These are phyloP conservation scores for Entomyzon cyanotis DNA, from an alignment of 2,113 vertebrate species.

Conservation along the genomic window DNA sequence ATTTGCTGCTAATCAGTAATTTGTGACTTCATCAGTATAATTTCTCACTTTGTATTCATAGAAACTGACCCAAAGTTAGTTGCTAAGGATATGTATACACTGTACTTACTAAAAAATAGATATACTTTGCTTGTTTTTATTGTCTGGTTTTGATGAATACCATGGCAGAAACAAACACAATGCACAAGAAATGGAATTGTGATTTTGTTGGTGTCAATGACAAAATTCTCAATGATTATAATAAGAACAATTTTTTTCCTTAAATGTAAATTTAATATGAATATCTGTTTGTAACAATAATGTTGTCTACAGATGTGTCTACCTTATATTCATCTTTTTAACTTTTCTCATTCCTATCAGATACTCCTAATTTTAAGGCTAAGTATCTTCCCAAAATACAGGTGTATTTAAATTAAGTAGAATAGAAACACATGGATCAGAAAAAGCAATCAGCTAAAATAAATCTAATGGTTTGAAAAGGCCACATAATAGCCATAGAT, in stretches of 20 bases:
- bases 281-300: not conserved
- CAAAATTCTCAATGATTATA: not conserved
- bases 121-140: not conserved
- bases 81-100: fast-evolving
- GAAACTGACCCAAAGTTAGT: not conserved
- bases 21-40: not conserved
- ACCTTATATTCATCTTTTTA: not conserved
- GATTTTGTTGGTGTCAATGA: not conserved
- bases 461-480: not conserved
- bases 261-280: not conserved
- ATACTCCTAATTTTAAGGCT: not conserved
- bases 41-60: not conserved
- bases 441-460: not conserved
- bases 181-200: not conserved
- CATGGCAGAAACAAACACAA: not conserved
- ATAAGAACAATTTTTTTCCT: not conserved
- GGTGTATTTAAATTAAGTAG: not conserved
- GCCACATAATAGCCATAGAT: not conserved
- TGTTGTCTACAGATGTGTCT: not conserved
- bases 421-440: not conserved
- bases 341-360: not conserved
- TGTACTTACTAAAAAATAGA: not conserved
- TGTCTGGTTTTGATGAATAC: not conserved
- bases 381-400: not conserved
- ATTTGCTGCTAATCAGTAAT: not conserved